phyloP scores from a whole-genome alignment of 2,888 invertebrate species.

The Eueremaeus valkanovi region DNA sequence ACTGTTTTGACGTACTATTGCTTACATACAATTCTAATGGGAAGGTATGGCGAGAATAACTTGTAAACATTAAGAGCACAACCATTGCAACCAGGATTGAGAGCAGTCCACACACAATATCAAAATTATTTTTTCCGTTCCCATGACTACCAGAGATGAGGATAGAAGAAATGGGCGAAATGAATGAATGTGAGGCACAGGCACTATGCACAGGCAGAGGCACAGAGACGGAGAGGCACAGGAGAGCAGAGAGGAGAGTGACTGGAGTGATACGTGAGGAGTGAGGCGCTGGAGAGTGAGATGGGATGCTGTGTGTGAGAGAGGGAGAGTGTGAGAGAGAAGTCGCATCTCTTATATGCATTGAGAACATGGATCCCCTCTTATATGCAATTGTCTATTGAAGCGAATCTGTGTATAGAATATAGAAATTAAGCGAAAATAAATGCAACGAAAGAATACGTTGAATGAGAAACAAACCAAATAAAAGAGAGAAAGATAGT shows the following conservation, averaged over 20 bases:
- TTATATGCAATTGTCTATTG: slow-evolving; percentile 12
- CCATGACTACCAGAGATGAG: slow-evolving; percentile 25
- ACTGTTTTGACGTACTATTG: too few relatives aligned
- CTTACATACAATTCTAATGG: background rate
- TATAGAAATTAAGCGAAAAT: slow-evolving; percentile 32
- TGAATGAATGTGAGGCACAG: slow-evolving; percentile 15
- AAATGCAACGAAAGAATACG: slow-evolving; percentile 12
- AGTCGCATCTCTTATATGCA: background rate
- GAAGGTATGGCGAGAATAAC: slow-evolving; percentile 8
- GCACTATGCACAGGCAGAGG: background rate
- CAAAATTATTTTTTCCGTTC: slow-evolving; percentile 33
- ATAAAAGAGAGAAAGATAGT: background rate
- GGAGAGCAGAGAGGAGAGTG: background rate
- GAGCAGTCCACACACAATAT: slow-evolving; percentile 17
- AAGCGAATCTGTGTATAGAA: slow-evolving; percentile 3
- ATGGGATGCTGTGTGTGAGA: background rate
- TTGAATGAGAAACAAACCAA: slow-evolving; percentile 2
- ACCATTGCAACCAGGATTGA: slow-evolving; percentile 21
- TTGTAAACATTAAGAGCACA: slow-evolving; percentile 31
- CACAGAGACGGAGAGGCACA: background rate
- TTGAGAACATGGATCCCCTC: too few relatives aligned
- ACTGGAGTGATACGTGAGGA: background rate
- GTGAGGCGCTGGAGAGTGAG: background rate
- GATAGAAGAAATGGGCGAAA: background rate
- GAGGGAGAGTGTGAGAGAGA: background rate